Conservation (phyloP, 2,888 invertebrate species). For the Noctua janthe region DNA sequence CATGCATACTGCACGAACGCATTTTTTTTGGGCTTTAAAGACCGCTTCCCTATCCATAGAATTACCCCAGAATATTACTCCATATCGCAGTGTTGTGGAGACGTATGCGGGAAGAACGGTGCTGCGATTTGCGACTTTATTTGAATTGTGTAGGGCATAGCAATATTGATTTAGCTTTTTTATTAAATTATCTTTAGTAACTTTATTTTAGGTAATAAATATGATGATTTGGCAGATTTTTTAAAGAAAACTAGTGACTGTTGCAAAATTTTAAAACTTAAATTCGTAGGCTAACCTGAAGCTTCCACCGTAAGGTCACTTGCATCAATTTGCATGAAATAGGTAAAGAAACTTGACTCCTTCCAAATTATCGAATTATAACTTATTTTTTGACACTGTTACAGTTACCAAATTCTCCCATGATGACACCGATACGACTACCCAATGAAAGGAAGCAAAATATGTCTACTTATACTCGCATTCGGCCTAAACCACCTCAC, state of each 20-base stretch:
- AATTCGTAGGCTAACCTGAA: neutral
- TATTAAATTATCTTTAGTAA: too few relatives aligned
- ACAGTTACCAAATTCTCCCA: constrained; percentile 70
- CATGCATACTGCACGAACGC: too few relatives aligned
- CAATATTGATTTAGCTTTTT: too few relatives aligned
- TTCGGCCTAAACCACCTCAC: constrained; percentile 67
- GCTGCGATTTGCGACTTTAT: too few relatives aligned
- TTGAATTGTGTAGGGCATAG: too few relatives aligned
- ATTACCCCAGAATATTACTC: too few relatives aligned
- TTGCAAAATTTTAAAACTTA: neutral
- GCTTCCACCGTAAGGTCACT: neutral
- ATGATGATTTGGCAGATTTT: neutral
- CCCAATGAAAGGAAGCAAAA: constrained; percentile 70
- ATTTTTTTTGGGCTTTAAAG: too few relatives aligned
- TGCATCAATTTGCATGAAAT: neutral
- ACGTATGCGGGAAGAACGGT: too few relatives aligned
- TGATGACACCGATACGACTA: constrained; percentile 72
- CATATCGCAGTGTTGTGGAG: too few relatives aligned
- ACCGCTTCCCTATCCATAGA: too few relatives aligned
- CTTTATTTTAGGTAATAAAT: neutral
- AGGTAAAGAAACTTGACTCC: neutral
- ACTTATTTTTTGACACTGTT: constrained; percentile 45
- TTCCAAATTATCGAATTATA: neutral
- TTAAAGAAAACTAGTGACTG: neutral
- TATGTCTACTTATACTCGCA: constrained; percentile 68